Conservation (phyloP, 2,113 vertebrate species). For the Ptychochromis oligacanthus region DNA sequence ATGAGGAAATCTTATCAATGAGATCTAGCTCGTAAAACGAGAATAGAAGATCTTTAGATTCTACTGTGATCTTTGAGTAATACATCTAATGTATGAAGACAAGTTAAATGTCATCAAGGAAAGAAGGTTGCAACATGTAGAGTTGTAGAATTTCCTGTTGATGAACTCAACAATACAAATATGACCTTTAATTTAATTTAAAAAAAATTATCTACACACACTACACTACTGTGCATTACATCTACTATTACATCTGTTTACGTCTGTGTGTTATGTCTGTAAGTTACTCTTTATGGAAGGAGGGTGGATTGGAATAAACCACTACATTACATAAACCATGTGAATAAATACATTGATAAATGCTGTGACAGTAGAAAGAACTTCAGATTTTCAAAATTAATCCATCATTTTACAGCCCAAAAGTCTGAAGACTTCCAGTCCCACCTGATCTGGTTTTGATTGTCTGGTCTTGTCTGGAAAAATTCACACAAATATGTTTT, state of each 20-base stretch:
- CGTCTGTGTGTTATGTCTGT: accelerated
- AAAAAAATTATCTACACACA: not conserved
- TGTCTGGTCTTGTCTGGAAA: not conserved
- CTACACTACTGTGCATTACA: not conserved
- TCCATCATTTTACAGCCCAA: no score
- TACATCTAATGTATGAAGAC: not conserved
- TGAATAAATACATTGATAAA: no score
- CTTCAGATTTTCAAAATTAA: no score
- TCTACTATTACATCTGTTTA: not conserved
- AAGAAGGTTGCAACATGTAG: not conserved
- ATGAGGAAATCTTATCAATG: slow-evolving; percentile 1
- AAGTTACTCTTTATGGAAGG: no score
- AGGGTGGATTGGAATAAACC: not conserved
- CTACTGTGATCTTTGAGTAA: not conserved
- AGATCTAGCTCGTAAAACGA: not conserved
- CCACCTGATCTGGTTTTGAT: not conserved
- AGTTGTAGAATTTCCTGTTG: not conserved
- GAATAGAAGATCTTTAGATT: not conserved
- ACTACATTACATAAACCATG: not conserved
- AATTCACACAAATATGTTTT: no score
- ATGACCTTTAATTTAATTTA: not conserved
- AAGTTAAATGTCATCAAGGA: not conserved
- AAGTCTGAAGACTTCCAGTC: not conserved
- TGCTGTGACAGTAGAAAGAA: no score
- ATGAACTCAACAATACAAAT: not conserved